These are phyloP conservation scores for Pocillopora verrucosa DNA, from an alignment of 64 coral and sea anemone species.

Conservation along the genomic window DNA sequence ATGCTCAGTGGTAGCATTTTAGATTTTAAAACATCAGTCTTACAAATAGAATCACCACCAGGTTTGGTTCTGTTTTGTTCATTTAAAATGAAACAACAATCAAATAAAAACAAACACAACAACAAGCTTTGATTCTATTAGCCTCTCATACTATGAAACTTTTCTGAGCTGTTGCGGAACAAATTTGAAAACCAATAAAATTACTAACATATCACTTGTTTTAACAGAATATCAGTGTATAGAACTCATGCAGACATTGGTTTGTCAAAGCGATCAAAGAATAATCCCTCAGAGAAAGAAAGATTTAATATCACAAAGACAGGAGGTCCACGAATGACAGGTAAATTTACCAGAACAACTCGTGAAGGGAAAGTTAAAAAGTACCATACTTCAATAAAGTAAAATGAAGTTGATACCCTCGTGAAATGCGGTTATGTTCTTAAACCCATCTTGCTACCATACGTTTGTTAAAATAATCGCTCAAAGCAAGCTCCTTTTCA, in stretches of 20 bases:
- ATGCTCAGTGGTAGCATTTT: too few species aligned
- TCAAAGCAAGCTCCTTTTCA: background rate
- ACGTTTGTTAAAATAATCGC: background rate
- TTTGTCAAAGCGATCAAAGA: conserved; percentile 81
- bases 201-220: background rate
- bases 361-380: background rate
- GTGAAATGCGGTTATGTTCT: too few species aligned
- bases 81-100: too few species aligned
- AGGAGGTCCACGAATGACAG: conserved; percentile 73
- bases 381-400: background rate
- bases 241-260: conserved; percentile 89
- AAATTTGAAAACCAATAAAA: too few species aligned
- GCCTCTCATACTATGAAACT: too few species aligned
- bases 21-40: too few species aligned
- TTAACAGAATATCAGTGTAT: conserved; percentile 52
- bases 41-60: too few species aligned
- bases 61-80: too few species aligned
- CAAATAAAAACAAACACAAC: too few species aligned
- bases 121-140: too few species aligned
- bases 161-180: too few species aligned
- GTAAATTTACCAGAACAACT: conserved; percentile 18
- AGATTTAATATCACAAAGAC: conserved; percentile 73
- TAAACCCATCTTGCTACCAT: too few species aligned
- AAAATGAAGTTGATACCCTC: background rate
- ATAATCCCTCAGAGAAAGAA: conserved; percentile 79